These are phyloP conservation scores for Molossus molossus DNA, from an alignment of 2,797 vertebrate species.

Conservation along the genomic window DNA sequence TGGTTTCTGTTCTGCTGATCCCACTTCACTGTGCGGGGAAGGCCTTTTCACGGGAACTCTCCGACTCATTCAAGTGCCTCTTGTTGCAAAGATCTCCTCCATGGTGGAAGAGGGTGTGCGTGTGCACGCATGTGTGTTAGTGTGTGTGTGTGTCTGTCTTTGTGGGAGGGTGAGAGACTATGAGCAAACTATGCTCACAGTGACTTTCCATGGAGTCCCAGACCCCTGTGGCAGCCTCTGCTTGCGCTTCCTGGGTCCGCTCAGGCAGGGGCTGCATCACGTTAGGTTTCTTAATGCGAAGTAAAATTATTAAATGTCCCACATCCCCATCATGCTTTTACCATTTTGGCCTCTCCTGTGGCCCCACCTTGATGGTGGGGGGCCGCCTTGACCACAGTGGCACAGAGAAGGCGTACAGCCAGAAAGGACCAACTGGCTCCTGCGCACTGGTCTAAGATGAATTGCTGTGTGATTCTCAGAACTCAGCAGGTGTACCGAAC, in stretches of 20 bases:
- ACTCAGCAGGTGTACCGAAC: constrained; percentile 80
- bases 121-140: background rate
- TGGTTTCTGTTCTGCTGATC: constrained; percentile 82
- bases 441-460: constrained; percentile 14
- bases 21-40: constrained; percentile 92
- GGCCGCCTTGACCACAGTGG: background rate
- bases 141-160: constrained; percentile 27
- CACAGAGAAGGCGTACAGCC: constrained; percentile 54
- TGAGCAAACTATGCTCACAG: constrained; percentile 88
- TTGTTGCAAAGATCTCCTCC: constrained; percentile 91
- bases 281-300: constrained; percentile 69
- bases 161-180: constrained; percentile 85
- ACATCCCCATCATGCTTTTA: constrained; percentile 73
- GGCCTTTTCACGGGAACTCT: constrained; percentile 91
- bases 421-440: constrained; percentile 51
- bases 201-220: constrained; percentile 87
- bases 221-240: constrained; percentile 65
- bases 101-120: constrained; percentile 88
- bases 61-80: constrained; percentile 96
- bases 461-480: constrained; percentile 70
- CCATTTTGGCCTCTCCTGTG: constrained; percentile 72
- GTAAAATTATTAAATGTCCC: constrained; percentile 34
- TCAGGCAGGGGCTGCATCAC: constrained; percentile 68
- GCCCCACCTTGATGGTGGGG: constrained; percentile 20
- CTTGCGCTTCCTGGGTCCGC: constrained; percentile 74